Conservation (phyloP, 2,797 vertebrate genomes). For the Tokudaia tokunoshimensis region DNA sequence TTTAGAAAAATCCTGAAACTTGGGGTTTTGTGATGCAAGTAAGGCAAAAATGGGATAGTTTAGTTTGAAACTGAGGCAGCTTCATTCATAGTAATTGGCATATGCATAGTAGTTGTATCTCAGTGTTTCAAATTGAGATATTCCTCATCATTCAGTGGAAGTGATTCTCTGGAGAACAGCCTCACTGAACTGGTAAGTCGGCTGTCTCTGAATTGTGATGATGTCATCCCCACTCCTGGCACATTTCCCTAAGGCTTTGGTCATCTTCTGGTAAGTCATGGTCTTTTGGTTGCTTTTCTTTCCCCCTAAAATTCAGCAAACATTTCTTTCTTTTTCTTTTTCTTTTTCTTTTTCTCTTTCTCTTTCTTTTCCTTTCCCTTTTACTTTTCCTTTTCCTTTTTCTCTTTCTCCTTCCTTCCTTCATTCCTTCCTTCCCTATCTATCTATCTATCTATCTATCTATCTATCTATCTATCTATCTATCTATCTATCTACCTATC, state of each 20-base stretch:
- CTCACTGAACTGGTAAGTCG: neutral
- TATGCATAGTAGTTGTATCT: conserved; percentile 90
- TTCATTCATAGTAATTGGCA: conserved; percentile 90
- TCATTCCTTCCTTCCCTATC: neutral
- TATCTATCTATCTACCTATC: neutral
- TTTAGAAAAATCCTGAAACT: conserved; percentile 55
- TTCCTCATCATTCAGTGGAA: conserved; percentile 86
- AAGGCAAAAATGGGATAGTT: conserved; percentile 54
- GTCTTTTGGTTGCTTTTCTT: neutral
- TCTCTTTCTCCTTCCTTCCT: too few species aligned
- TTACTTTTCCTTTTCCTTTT: too few species aligned
- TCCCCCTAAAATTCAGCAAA: neutral
- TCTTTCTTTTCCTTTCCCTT: too few species aligned
- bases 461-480: too few species aligned
- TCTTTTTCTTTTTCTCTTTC: too few species aligned
- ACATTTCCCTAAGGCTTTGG: neutral
- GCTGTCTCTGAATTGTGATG: neutral
- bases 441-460: too few species aligned
- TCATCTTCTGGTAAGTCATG: neutral
- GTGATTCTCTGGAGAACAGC: conserved; percentile 55
- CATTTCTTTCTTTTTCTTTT: neutral
- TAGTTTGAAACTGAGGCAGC: conserved; percentile 83
- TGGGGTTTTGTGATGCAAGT: conserved; percentile 47
- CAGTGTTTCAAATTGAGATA: conserved; percentile 88
- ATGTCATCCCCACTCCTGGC: neutral